Conservation (phyloP, 2,113 vertebrate genomes). For the Channa maculata region DNA sequence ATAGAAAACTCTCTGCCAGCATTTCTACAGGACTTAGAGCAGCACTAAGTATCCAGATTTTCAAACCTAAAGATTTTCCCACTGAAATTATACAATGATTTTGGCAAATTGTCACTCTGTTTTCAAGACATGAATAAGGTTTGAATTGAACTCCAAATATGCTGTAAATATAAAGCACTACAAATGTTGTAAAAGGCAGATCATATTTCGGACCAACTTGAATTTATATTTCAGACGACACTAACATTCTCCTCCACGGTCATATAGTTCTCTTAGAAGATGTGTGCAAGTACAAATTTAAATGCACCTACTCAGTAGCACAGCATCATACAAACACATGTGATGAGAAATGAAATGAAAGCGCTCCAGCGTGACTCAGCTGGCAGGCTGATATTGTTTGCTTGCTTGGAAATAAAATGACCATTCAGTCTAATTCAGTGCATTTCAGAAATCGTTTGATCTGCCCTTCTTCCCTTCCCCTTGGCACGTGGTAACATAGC, state of each 20-base stretch:
- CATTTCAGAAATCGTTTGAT: constrained; percentile 15
- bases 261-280: neutral
- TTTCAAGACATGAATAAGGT: neutral
- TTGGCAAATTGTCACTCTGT: neutral
- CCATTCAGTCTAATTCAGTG: constrained; percentile 26
- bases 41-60: too few species aligned
- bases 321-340: neutral
- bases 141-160: neutral
- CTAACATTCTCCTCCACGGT: too few species aligned
- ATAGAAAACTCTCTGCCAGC: too few species aligned
- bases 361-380: constrained; percentile 1
- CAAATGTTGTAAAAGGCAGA: neutral
- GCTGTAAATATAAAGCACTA: neutral
- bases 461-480: constrained; percentile 5
- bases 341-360: constrained; percentile 1
- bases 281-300: neutral
- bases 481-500: constrained; percentile 4
- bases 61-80: neutral
- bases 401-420: constrained; percentile 6
- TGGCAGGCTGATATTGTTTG: neutral
- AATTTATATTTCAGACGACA: neutral
- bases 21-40: too few species aligned
- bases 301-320: neutral
- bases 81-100: neutral
- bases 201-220: neutral